phyloP scores from a whole-genome alignment of 1,140 invertebrate genomes.

The Euwallacea similis region DNA sequence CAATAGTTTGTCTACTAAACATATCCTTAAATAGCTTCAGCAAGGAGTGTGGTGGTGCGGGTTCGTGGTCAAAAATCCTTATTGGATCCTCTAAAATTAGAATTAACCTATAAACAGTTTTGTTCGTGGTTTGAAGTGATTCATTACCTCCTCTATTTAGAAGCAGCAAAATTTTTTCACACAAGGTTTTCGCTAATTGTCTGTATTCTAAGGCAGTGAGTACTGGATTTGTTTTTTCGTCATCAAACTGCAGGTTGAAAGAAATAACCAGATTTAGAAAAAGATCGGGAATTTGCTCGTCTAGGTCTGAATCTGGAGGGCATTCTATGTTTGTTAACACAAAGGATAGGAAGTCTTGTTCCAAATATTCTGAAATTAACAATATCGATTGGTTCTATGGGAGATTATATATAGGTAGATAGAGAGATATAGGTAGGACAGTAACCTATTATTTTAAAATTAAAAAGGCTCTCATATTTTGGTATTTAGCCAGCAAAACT shows the following conservation, averaged over 20 bases:
- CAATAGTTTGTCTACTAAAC: slow-evolving; percentile 74
- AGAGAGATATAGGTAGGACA: background rate
- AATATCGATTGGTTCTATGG: background rate
- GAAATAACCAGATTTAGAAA: slow-evolving; percentile 83
- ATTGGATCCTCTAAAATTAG: slow-evolving; percentile 79
- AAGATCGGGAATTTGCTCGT: slow-evolving; percentile 79
- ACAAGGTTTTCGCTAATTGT: slow-evolving; percentile 79
- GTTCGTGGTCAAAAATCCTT: slow-evolving; percentile 77
- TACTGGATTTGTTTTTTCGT: slow-evolving; percentile 70
- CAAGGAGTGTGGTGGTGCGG: slow-evolving; percentile 79
- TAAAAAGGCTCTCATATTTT: background rate
- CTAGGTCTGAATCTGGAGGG: slow-evolving; percentile 72
- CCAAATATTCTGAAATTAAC: slow-evolving; percentile 70
- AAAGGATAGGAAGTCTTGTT: slow-evolving; percentile 76
- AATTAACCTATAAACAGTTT: slow-evolving; percentile 13
- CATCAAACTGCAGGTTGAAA: slow-evolving; percentile 84
- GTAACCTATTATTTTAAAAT: background rate
- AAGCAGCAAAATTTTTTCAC: slow-evolving; percentile 83
- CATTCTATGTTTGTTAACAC: slow-evolving; percentile 79
- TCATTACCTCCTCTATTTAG: slow-evolving; percentile 84
- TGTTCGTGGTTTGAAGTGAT: background rate
- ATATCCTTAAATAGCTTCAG: slow-evolving; percentile 86
- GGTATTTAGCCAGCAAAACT: slow-evolving; percentile 36
- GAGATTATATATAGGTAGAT: background rate
- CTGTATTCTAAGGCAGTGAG: slow-evolving; percentile 72